These are phyloP conservation scores for Azorinus chamasolen DNA, from an alignment of 2,888 invertebrate species.

Conservation along the genomic window DNA sequence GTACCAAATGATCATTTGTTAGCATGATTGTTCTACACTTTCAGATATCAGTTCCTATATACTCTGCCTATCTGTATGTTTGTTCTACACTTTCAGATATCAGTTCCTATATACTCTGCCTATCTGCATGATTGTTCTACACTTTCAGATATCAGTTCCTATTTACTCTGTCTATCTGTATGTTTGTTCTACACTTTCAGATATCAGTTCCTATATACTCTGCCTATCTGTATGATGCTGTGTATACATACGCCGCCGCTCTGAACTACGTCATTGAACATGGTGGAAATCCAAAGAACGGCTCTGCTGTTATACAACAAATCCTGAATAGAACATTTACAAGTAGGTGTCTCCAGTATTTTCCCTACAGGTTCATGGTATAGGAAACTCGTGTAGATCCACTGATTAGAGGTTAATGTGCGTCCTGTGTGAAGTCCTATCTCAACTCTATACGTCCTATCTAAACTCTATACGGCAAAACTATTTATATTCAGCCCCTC, in stretches of 20 bases:
- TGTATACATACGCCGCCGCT: conserved; percentile 94
- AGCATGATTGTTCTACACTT: too few species aligned
- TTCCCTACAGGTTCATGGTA: too few species aligned
- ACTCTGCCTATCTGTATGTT: conserved; percentile 89
- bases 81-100: conserved; percentile 92
- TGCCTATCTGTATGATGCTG: conserved; percentile 91
- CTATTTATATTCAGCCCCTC: too few species aligned
- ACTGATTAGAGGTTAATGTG: too few species aligned
- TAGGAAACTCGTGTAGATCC: too few species aligned
- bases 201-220: conserved; percentile 86
- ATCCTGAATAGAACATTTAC: conserved; percentile 91
- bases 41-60: conserved; percentile 88
- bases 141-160: conserved; percentile 89
- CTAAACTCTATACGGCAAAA: too few species aligned
- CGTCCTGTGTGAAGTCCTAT: too few species aligned
- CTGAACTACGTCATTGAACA: conserved; percentile 90
- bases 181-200: too few species aligned
- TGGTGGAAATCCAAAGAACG: conserved; percentile 92
- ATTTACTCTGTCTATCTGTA: conserved; percentile 87
- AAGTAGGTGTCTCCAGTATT: conserved; percentile 68
- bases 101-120: conserved; percentile 81
- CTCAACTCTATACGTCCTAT: too few species aligned
- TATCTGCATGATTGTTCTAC: conserved; percentile 91
- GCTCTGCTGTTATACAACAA: conserved; percentile 91
- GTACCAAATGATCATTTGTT: too few species aligned